Conservation (phyloP, 1,140 invertebrate genomes). For the Pachypsylla venusta region DNA sequence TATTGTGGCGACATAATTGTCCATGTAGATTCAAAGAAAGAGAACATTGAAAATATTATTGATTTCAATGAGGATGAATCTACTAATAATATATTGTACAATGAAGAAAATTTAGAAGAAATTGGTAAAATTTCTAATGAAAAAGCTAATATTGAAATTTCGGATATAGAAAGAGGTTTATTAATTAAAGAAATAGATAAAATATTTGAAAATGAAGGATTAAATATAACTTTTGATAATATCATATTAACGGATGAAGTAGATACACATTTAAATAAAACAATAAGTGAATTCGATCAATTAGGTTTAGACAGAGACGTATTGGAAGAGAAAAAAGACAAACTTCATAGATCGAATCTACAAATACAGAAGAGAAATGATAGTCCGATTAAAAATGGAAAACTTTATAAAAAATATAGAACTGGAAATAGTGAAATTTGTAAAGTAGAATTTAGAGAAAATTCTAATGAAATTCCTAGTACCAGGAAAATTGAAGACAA, state of each 20-base stretch:
- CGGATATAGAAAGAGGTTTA: background rate
- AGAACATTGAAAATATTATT: background rate
- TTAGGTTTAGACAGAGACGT: background rate
- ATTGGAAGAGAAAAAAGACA: background rate
- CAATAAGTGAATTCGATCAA: background rate
- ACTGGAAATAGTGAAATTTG: slow-evolving; percentile 3
- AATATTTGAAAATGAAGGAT: background rate
- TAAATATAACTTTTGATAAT: background rate
- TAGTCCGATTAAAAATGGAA: too few relatives aligned
- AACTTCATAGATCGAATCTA: too few relatives aligned
- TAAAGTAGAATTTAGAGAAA: too few relatives aligned
- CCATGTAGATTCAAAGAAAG: too few relatives aligned
- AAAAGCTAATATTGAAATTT: background rate
- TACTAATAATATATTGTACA: background rate
- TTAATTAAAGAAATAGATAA: background rate
- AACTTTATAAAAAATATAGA: slow-evolving; percentile 1
- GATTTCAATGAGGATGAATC: too few relatives aligned
- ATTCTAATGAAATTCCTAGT: background rate
- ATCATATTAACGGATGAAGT: background rate
- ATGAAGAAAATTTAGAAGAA: background rate
- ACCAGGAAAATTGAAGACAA: background rate
- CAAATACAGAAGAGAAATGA: too few relatives aligned
- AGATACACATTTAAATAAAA: background rate
- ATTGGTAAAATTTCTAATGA: background rate
- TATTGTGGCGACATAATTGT: background rate